Percentiles rank a stretch among this genome's conserved stretches.
Evolutionary conservation across 92 coral and sea anemone species (phyloP).

Genomic region (Parazoanthus atlanticus): DNA sequence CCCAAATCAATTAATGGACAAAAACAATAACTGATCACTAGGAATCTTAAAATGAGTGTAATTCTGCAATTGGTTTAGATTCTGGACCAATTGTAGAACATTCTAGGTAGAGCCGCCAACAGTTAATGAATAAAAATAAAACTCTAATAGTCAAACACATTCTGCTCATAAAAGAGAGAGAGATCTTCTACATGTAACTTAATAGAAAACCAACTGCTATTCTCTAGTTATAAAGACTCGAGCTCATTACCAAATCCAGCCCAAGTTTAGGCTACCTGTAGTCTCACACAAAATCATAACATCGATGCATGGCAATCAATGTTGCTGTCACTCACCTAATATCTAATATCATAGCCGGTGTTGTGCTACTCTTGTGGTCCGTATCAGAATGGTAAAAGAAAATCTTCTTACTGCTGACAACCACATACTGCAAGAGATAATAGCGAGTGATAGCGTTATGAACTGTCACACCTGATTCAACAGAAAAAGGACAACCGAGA

Average conservation of each 20-base stretch:
- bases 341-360: constrained; percentile 94
- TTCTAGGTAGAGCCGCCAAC: neutral
- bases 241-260: neutral
- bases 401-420: constrained; percentile 90
- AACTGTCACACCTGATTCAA: no score
- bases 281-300: no score
- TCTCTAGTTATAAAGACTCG: neutral
- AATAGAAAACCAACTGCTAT: neutral
- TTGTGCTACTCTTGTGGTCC: constrained; percentile 82
- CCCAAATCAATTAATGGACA: no score
- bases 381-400: constrained; percentile 94
- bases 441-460: neutral
- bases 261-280: neutral
- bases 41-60: neutral
- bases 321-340: constrained; percentile 73
- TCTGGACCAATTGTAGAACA: neutral
- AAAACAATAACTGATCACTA: neutral
- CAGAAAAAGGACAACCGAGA: no score
- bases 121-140: no score
- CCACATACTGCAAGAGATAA: constrained; percentile 79
- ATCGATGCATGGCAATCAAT: no score
- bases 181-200: no score
- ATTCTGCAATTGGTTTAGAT: neutral
- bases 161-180: no score
- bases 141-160: no score